These are phyloP conservation scores for Rhinolophus sinicus DNA, from an alignment of 2,113 vertebrate genomes.

Conservation along the genomic window DNA sequence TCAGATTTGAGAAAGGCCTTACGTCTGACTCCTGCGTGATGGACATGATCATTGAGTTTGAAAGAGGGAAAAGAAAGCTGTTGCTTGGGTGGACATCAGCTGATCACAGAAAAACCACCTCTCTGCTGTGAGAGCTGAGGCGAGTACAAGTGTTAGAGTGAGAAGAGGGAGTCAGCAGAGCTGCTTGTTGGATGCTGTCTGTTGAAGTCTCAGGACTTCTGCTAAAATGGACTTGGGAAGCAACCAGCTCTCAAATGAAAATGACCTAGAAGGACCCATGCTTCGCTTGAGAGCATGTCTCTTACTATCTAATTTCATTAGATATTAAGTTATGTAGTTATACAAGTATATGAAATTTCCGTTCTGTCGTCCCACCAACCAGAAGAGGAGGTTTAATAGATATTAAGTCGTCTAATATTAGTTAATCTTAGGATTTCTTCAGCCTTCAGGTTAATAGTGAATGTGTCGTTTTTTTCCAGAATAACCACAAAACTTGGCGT, in stretches of 20 bases:
- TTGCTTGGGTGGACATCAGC: not conserved
- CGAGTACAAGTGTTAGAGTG: not conserved
- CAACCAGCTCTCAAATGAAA: not conserved
- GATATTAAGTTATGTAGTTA: not conserved
- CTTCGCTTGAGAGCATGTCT: not conserved
- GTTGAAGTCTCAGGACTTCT: not conserved
- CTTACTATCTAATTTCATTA: not conserved
- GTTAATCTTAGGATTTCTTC: constrained; percentile 21
- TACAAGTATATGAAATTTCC: not conserved
- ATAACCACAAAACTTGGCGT: constrained; percentile 19
- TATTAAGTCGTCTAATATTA: not conserved
- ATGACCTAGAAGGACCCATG: not conserved
- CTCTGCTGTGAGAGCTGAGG: constrained; percentile 47
- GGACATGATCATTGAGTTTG: constrained; percentile 42
- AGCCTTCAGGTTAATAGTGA: not conserved
- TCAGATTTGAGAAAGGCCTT: constrained; percentile 56
- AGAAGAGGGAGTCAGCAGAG: not conserved
- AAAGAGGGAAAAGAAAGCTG: not conserved
- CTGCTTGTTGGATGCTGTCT: not conserved
- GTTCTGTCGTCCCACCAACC: not conserved
- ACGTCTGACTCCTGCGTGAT: constrained; percentile 54
- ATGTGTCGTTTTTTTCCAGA: constrained; percentile 20
- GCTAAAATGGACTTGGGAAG: not conserved
- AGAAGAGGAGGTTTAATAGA: not conserved
- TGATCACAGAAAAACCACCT: not conserved